Base-by-base conservation (phyloP, 2,797 vertebrate species). In the Eospalax fontanierii region DNA sequence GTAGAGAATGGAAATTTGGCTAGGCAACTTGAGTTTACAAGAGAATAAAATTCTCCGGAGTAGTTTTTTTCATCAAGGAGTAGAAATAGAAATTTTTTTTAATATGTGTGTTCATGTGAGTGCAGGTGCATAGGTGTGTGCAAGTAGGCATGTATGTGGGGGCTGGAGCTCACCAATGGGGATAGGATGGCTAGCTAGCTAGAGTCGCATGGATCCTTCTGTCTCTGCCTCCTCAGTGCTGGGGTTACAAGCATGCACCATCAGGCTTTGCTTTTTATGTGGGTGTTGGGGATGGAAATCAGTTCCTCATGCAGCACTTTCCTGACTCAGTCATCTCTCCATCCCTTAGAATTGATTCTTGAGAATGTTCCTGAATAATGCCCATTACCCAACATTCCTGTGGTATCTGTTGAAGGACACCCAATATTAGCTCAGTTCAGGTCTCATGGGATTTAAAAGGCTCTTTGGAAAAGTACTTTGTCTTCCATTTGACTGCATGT, bases 371-470 rank as follows among this genome's bases (percentile, higher is more conserved):
- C 61, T 33, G 15, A 75, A 68, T 83, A 84, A 68, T 40, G 28
- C 38, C 21, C 92, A 90, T 94, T 71, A 80, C 24, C 12, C 46
- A 93, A 87, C 18, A 82, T 79, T 93, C 16, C 50, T 78, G 57
- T 63, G 35, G 8, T 78, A 15, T 11, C 26, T 50, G 24, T 87
- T 84, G 35, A 89, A 93, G 95, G 9, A 90, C 74, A 93, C n/a
- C 87, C 22, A 82, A 24, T 85, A 21, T 81, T 78, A 70, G 68
- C 38, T 28, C 91, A 54, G 24, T 70, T 94, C 68, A 87, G 66
- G 40, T 83, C 33, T 71, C 79, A 2, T 79, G 68, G 61, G n/a
- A 85, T 61, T 94, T 84, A 81, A 10, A 87, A 92, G 38, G 50
- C 22, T 79, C 40, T 89, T 78, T 90, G 75, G 38, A 35, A 91